phyloP scores from a whole-genome alignment of 2,888 invertebrate genomes.

The Drepanosiphum platanoidis region DNA sequence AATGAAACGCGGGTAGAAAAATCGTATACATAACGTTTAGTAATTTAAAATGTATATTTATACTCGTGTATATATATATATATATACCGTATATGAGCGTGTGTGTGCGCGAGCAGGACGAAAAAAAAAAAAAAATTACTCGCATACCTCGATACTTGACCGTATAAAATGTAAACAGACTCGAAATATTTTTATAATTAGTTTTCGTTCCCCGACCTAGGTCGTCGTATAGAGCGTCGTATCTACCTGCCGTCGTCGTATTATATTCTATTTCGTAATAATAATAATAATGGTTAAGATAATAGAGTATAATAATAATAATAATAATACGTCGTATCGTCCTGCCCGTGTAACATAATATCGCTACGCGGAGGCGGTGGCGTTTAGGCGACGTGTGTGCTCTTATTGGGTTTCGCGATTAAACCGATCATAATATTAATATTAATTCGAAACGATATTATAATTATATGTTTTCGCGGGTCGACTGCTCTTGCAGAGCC shows the following conservation, averaged over 20 bases:
- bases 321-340: not conserved
- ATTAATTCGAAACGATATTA: too few species aligned
- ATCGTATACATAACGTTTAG: conserved; percentile 20
- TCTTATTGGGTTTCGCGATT: not conserved
- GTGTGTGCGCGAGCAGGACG: not conserved
- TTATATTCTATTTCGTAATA: not conserved
- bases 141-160: conserved; percentile 2
- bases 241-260: too few species aligned
- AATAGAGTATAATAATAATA: too few species aligned
- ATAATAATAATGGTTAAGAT: too few species aligned
- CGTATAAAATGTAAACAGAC: conserved; percentile 47
- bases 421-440: conserved; percentile 7
- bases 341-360: not conserved
- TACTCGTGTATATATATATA: not conserved
- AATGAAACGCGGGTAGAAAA: conserved; percentile 49
- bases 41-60: conserved; percentile 42
- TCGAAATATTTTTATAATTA: conserved; percentile 50
- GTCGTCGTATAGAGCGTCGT: not conserved
- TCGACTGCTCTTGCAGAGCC: too few species aligned
- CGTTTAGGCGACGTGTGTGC: not conserved
- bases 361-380: not conserved
- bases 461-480: too few species aligned
- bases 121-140: conserved; percentile 16
- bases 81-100: not conserved
- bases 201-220: conserved; percentile 46